Percentiles rank a stretch among this genome's conserved stretches.
Conservation (phyloP, 2,888 invertebrate species). For the Hybos culiciformis region DNA sequence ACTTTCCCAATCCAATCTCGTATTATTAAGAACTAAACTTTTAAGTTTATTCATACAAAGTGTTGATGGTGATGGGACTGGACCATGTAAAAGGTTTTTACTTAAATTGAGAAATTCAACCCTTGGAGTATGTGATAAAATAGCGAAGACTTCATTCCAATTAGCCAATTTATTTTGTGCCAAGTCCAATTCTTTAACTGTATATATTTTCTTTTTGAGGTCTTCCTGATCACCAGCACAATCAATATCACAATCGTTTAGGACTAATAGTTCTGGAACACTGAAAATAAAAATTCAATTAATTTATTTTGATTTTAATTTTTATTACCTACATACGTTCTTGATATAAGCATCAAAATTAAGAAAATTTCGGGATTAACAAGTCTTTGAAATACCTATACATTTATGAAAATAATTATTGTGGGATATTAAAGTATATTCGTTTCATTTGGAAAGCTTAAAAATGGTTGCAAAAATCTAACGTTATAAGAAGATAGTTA, state of each 20-base stretch:
- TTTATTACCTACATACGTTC: no score
- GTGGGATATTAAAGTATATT: no score
- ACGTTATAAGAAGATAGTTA: no score
- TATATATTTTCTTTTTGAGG: conserved; percentile 68
- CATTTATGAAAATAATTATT: no score
- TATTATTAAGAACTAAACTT: conserved; percentile 76
- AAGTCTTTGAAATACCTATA: no score
- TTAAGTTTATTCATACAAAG: conserved; percentile 44
- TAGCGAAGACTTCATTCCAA: conserved; percentile 83
- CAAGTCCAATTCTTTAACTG: conserved; percentile 86
- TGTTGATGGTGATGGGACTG: conserved; percentile 40
- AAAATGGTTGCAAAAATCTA: no score
- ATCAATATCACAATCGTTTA: conserved; percentile 85
- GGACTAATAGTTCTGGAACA: conserved; percentile 70
- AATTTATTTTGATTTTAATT: not conserved
- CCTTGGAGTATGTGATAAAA: conserved; percentile 75
- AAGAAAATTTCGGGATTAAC: no score
- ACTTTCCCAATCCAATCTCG: conserved; percentile 72
- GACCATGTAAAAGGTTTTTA: conserved; percentile 68
- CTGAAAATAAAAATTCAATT: conserved; percentile 27
- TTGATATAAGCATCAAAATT: no score
- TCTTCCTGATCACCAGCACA: conserved; percentile 72
- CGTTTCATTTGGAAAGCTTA: no score
- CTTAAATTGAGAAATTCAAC: conserved; percentile 85
- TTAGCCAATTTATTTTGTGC: conserved; percentile 82